Evolutionary conservation across 1,140 invertebrate species (phyloP).

Genomic region (Drosophila fuyamai): DNA sequence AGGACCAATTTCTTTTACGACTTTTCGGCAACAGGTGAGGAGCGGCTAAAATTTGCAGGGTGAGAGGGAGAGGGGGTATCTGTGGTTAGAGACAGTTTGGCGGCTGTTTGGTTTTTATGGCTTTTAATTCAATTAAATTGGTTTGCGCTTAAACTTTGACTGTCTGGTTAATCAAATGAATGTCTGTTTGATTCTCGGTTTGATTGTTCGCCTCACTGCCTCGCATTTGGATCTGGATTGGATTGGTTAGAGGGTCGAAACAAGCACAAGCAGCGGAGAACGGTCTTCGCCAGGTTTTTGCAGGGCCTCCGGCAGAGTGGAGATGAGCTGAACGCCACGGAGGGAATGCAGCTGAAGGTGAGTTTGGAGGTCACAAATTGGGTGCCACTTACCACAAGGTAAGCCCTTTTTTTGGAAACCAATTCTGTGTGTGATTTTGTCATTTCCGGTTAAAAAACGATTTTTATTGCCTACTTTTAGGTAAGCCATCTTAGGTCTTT

Average conservation of each 20-base stretch:
- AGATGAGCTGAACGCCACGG: slow-evolving; percentile 77
- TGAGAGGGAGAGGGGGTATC: background rate
- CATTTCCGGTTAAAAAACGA: slow-evolving; percentile 32
- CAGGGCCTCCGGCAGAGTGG: slow-evolving; percentile 75
- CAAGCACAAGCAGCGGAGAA: slow-evolving; percentile 78
- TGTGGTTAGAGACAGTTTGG: slow-evolving; percentile 53
- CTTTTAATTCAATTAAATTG: slow-evolving; percentile 83
- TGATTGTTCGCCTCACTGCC: slow-evolving; percentile 53
- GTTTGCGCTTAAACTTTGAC: slow-evolving; percentile 44
- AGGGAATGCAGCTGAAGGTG: slow-evolving; percentile 84
- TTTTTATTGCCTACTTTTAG: slow-evolving; percentile 31
- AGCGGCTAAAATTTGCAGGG: background rate
- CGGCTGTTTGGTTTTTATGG: slow-evolving; percentile 75
- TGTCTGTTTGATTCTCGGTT: slow-evolving; percentile 57
- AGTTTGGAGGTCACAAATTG: slow-evolving; percentile 39
- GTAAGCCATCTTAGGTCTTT: background rate
- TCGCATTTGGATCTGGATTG: slow-evolving; percentile 18
- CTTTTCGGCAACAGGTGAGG: slow-evolving; percentile 83
- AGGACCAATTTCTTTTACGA: slow-evolving; percentile 84
- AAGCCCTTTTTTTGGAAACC: slow-evolving; percentile 9
- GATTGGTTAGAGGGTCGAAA: slow-evolving; percentile 76
- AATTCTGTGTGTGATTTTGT: slow-evolving; percentile 21
- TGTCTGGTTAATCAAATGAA: slow-evolving; percentile 39
- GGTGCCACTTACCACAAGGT: slow-evolving; percentile 11
- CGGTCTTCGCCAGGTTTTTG: slow-evolving; percentile 80